These are phyloP conservation scores for Steatornis caripensis DNA, from an alignment of 2,113 vertebrate species.

Conservation along the genomic window DNA sequence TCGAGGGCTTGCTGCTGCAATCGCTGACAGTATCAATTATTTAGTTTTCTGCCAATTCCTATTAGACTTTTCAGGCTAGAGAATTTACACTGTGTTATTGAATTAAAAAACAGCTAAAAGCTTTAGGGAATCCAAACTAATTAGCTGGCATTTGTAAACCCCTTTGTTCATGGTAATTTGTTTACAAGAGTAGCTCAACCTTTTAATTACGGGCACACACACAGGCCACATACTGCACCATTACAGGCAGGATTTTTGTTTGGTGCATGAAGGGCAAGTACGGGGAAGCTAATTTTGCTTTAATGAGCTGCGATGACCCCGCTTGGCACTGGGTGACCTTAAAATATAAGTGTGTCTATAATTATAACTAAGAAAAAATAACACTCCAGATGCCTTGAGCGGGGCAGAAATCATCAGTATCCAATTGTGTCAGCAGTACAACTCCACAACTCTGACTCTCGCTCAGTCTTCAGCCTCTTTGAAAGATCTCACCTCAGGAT, in stretches of 20 bases:
- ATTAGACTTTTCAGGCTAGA: constrained; percentile 77
- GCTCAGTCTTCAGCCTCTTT: not conserved
- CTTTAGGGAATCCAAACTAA: constrained; percentile 80
- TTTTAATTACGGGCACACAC: constrained; percentile 81
- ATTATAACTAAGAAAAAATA: constrained; percentile 31
- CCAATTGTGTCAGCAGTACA: not conserved
- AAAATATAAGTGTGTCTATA: constrained; percentile 42
- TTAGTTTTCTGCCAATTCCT: constrained; percentile 82
- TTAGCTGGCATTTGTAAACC: constrained; percentile 80
- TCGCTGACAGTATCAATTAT: constrained; percentile 78
- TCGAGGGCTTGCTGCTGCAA: constrained; percentile 50
- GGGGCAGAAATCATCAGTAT: not conserved
- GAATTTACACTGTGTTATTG: constrained; percentile 77
- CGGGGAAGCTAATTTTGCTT: constrained; percentile 41
- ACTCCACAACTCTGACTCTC: not conserved
- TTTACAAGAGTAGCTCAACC: constrained; percentile 83
- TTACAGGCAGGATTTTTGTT: not conserved
- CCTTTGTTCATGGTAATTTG: constrained; percentile 85
- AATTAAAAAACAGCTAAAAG: constrained; percentile 79
- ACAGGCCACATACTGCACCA: constrained; percentile 57
- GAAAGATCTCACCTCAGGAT: not conserved
- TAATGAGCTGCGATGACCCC: constrained; percentile 40
- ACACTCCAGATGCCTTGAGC: not conserved
- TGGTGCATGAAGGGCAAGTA: constrained; percentile 29
- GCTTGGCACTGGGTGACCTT: constrained; percentile 16